These are phyloP conservation scores for Apis cerana DNA, from an alignment of 1,140 invertebrate species.

Conservation along the genomic window DNA sequence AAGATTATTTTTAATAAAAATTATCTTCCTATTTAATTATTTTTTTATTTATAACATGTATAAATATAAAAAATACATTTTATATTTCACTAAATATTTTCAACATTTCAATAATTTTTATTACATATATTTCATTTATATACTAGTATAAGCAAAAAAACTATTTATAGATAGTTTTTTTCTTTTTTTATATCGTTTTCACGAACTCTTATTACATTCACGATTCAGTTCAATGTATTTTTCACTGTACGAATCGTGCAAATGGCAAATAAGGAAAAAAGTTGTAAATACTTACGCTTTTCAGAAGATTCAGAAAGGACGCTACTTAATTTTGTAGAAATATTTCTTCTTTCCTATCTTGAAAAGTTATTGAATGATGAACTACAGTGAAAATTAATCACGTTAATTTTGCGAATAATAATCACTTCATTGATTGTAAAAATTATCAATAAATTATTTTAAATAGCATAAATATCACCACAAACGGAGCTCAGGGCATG, in stretches of 20 bases:
- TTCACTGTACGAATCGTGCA: slow-evolving; percentile 22
- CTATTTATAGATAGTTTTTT: neutral
- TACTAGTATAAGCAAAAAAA: too few relatives aligned
- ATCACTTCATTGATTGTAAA: slow-evolving; percentile 16
- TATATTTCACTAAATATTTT: neutral
- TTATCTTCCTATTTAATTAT: neutral
- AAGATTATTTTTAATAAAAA: neutral
- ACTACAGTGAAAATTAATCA: too few relatives aligned
- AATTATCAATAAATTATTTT: slow-evolving; percentile 2
- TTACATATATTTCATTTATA: neutral
- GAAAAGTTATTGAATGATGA: neutral
- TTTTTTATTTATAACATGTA: neutral
- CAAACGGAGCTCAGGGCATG: slow-evolving; percentile 22
- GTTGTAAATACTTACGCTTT: slow-evolving; percentile 32
- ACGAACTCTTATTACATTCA: neutral
- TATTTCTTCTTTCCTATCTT: neutral
- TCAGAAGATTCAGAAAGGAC: slow-evolving; percentile 14
- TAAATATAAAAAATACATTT: too few relatives aligned
- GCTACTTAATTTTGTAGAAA: slow-evolving; percentile 24
- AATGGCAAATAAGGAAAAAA: neutral
- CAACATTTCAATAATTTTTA: too few relatives aligned
- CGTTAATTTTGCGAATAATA: neutral
- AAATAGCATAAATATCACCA: neutral
- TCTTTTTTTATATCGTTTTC: neutral
- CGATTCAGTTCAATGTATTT: slow-evolving; percentile 27